Conservation (phyloP, 2,888 invertebrate genomes). For the Tolmerus cingulatus region DNA sequence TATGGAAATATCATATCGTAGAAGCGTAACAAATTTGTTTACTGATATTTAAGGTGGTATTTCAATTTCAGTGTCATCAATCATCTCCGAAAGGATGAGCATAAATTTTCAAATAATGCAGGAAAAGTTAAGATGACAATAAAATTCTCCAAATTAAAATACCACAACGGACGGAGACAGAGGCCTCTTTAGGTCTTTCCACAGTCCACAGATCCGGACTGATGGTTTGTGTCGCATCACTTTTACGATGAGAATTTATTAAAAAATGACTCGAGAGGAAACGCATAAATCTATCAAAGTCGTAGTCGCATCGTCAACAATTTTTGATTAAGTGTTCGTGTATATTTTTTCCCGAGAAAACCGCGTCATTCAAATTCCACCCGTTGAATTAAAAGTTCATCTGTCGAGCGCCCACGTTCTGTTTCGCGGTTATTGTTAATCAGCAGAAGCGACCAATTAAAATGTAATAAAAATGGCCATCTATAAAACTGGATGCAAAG, state of each 20-base stretch:
- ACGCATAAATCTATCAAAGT: background rate
- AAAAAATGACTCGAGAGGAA: background rate
- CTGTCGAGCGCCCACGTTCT: background rate
- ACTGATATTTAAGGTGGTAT: background rate
- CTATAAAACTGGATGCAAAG: background rate
- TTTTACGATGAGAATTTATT: background rate
- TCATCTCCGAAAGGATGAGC: background rate
- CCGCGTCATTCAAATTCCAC: background rate
- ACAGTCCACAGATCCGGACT: background rate
- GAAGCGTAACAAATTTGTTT: background rate
- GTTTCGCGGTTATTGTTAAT: slow-evolving; percentile 13
- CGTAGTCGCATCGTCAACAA: background rate
- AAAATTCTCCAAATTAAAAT: background rate
- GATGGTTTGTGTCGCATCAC: background rate
- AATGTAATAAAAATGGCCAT: slow-evolving; percentile 11
- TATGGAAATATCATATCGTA: background rate
- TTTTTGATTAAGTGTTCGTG: background rate
- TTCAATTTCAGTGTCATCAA: background rate
- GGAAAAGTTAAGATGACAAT: background rate
- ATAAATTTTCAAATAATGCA: background rate
- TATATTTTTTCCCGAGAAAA: background rate
- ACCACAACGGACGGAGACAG: background rate
- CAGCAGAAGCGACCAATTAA: slow-evolving; percentile 3
- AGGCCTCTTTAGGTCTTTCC: background rate
- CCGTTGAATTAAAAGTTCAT: slow-evolving; percentile 5